These are phyloP conservation scores for Hypomecis punctinalis DNA, from an alignment of 2,888 invertebrate species.

Conservation along the genomic window DNA sequence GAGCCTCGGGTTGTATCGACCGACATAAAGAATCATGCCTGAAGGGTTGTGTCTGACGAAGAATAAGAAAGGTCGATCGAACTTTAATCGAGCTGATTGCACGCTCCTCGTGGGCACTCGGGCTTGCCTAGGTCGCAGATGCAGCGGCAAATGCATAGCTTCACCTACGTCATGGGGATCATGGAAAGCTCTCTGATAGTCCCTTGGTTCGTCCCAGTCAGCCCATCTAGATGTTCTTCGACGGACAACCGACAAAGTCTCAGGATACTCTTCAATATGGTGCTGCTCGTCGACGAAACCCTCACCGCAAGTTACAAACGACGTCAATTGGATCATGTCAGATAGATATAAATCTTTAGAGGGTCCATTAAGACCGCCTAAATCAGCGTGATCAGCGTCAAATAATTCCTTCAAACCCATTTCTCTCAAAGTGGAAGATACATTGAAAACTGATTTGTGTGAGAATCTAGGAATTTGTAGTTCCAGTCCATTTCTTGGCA, in stretches of 20 bases:
- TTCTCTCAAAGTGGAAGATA: conserved; percentile 90
- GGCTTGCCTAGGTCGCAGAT: conserved; percentile 89
- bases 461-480: conserved; percentile 93
- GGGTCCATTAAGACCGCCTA: conserved; percentile 92
- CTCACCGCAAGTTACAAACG: conserved; percentile 94
- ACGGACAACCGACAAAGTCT: conserved; percentile 80
- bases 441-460: conserved; percentile 92
- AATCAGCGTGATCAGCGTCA: conserved; percentile 90
- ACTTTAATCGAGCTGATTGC: conserved; percentile 89
- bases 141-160: conserved; percentile 86
- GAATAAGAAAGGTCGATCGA: conserved; percentile 95
- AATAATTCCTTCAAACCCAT: conserved; percentile 94
- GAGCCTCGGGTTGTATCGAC: conserved; percentile 93
- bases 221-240: conserved; percentile 79
- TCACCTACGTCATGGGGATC: conserved; percentile 85
- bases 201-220: conserved; percentile 84
- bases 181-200: conserved; percentile 88
- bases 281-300: conserved; percentile 89
- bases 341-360: conserved; percentile 93
- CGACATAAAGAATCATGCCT: conserved; percentile 95
- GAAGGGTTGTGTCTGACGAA: conserved; percentile 96
- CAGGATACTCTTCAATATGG: conserved; percentile 93
- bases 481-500: conserved; percentile 91
- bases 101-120: conserved; percentile 87
- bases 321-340: conserved; percentile 92